A percentile compares a stretch with the other conserved stretches of the same genome.
Conservation (phyloP, 2,797 vertebrate genomes). For the Eospalax fontanierii region DNA sequence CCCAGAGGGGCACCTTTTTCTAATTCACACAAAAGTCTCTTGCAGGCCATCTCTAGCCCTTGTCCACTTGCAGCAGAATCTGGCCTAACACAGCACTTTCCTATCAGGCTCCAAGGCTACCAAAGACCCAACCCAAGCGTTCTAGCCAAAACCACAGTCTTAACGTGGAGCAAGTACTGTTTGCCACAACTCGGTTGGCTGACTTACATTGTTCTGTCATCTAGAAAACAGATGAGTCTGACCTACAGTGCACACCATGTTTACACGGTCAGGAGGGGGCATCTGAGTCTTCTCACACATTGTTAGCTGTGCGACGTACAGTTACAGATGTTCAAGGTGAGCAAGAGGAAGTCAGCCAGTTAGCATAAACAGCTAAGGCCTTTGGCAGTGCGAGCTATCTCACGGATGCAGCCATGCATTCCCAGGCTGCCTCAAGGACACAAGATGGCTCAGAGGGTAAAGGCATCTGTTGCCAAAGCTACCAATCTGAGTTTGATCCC, state of each 20-base stretch:
- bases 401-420: background rate
- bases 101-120: background rate
- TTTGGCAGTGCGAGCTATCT: background rate
- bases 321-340: background rate
- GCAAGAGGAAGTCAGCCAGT: background rate
- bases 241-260: accelerated
- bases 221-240: background rate
- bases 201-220: background rate
- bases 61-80: background rate
- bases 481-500: background rate
- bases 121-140: background rate
- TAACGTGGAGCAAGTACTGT: background rate
- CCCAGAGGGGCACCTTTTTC: background rate
- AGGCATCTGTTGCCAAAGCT: background rate
- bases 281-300: background rate
- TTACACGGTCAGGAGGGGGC: background rate
- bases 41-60: background rate
- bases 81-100: background rate
- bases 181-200: background rate
- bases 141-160: background rate
- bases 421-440: background rate
- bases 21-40: background rate
- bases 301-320: too few relatives aligned
- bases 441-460: background rate
- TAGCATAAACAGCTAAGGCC: background rate